phyloP scores from a whole-genome alignment of 2,113 vertebrate genomes.

The Phasianus colchicus region DNA sequence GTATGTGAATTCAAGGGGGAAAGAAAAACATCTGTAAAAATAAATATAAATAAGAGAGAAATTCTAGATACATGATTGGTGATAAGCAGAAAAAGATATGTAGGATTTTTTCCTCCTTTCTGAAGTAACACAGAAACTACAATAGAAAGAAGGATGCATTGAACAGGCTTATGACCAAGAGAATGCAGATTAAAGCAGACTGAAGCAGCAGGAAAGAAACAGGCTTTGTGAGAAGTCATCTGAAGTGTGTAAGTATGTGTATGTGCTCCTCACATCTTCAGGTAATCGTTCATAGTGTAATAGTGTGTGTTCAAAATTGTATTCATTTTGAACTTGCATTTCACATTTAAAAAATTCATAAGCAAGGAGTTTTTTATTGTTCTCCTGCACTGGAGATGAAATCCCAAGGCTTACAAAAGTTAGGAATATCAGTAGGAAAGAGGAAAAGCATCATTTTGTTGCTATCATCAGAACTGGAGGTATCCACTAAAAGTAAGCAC shows the following conservation, averaged over 20 bases:
- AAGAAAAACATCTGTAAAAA: background rate
- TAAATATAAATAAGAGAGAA: background rate
- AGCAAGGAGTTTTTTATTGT: background rate
- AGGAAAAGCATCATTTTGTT: background rate
- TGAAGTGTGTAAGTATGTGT: background rate
- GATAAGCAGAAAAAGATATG: background rate
- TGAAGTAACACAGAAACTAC: background rate
- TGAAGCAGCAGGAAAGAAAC: background rate
- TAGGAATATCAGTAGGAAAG: background rate
- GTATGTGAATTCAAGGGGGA: background rate
- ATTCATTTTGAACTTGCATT: slow-evolving; percentile 1
- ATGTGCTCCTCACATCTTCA: background rate
- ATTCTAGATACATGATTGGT: background rate
- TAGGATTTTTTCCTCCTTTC: background rate
- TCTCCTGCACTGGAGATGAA: background rate
- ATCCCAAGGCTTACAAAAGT: background rate
- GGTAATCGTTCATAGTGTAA: background rate
- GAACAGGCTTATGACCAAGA: background rate
- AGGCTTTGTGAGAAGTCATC: background rate
- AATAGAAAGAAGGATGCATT: background rate
- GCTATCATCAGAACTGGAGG: background rate
- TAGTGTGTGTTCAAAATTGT: background rate
- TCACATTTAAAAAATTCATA: slow-evolving; percentile 32
- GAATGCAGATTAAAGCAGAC: background rate
- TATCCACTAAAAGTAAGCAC: background rate